Base-by-base conservation (phyloP, 1,140 invertebrate species). In the Heliconius himera region DNA sequence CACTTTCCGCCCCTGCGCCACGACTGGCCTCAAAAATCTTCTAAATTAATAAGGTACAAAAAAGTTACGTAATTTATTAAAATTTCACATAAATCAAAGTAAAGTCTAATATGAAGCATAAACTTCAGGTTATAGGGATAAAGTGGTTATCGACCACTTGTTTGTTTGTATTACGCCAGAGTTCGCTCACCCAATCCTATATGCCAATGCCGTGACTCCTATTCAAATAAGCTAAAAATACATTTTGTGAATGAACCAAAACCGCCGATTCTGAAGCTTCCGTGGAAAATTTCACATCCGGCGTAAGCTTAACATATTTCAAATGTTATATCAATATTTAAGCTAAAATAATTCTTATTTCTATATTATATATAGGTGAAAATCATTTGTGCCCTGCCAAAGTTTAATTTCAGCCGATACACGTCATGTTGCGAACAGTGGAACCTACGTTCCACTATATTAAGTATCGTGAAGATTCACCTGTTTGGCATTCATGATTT, bases 241-340 rank as follows among this genome's bases (percentile, higher is more conserved):
- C 79, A 87, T 89, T n/a, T 89, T 80, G 84, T 93, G 90, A 91
- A 92, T 93, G 92, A 91, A 93, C 83, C 82, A 84, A 83, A 88
- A 82, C 81, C 84, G 81, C 74, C 82, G 79, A 84, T 85, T 83
- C 86, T 71, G 80, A 83, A 83, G 77, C 81, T 71, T 73, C 83
- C 84, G 87, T 90, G 92, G 92, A 94, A 94, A 93, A 89, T 94
- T 94, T 92, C 85, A 88, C 87, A 91, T 92, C 89, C 90, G 90
- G 86, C 78, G 66, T 85, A 20, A 38, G 75, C 76, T 80, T 26
- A 66, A 76, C 74, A 76, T 60, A 51, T 76, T 76, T 51, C 51
- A 76, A 66, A 66, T 16, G 22, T 66, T 66, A 16, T 66, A 29
- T 29, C 26, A 29, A 36, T 29, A 60, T 41, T 76, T 29, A 54